A percentile compares a stretch with the other conserved stretches of the same genome.
Conservation (phyloP, 2,113 vertebrate genomes). For the Catharus fuscescens region DNA sequence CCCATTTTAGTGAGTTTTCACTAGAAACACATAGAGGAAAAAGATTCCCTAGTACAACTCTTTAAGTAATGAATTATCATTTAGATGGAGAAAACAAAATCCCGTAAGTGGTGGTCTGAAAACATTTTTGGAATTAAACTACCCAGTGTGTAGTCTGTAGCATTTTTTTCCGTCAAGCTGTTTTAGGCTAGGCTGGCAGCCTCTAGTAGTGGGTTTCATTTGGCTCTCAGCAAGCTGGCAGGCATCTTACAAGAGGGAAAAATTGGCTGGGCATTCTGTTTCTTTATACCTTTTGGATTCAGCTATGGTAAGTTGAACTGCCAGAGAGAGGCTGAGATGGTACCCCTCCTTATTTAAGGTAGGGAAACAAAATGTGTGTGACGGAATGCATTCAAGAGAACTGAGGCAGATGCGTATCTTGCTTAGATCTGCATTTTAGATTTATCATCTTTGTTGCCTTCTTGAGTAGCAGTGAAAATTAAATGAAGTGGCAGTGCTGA, state of each 20-base stretch:
- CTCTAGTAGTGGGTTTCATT: neutral
- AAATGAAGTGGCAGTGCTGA: slow-evolving; percentile 3
- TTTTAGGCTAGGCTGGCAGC: neutral
- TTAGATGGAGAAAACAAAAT: neutral
- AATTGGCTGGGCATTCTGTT: neutral
- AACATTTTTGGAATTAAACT: slow-evolving; percentile 13
- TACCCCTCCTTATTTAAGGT: neutral
- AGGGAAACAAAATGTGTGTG: neutral
- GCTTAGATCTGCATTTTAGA: slow-evolving; percentile 20
- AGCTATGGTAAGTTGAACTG: neutral
- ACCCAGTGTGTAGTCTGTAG: neutral
- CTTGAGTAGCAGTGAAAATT: neutral
- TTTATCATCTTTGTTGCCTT: neutral
- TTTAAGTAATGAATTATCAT: neutral
- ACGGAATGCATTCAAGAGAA: neutral
- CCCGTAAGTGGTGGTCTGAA: neutral
- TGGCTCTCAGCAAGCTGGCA: slow-evolving; percentile 33
- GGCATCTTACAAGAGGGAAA: neutral
- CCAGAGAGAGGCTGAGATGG: neutral
- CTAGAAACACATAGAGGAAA: neutral
- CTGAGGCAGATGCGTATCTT: neutral
- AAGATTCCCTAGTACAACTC: neutral
- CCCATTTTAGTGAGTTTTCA: neutral
- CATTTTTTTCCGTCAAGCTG: neutral
- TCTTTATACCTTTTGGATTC: slow-evolving; percentile 1